phyloP scores from a whole-genome alignment of 2,888 invertebrate species.

The Pseudoips prasinana region DNA sequence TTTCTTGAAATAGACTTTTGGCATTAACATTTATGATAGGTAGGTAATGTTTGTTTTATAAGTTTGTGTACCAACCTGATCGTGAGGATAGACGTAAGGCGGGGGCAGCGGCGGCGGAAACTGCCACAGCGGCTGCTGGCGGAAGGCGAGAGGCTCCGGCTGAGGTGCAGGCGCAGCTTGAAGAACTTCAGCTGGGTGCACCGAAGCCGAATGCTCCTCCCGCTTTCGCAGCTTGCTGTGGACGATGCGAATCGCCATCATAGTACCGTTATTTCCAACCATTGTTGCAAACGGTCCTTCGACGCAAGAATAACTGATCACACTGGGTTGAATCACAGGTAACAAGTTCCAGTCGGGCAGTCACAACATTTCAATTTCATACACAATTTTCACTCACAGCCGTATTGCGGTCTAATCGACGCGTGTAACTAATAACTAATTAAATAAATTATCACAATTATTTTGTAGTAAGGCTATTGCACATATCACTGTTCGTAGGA shows the following conservation, averaged over 20 bases:
- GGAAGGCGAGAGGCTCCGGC: slow-evolving; percentile 83
- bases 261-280: slow-evolving; percentile 93
- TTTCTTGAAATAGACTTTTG: slow-evolving; percentile 47
- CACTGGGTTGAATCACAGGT: slow-evolving; percentile 77
- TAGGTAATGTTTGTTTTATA: no score
- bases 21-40: slow-evolving; percentile 18
- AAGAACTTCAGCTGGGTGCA: slow-evolving; percentile 86
- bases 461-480: slow-evolving; percentile 78
- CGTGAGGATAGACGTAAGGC: slow-evolving; percentile 88
- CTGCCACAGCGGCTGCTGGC: slow-evolving; percentile 90
- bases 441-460: slow-evolving; percentile 80
- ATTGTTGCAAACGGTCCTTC: slow-evolving; percentile 81
- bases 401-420: slow-evolving; percentile 68
- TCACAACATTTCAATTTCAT: slow-evolving; percentile 75
- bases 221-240: slow-evolving; percentile 94
- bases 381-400: slow-evolving; percentile 77
- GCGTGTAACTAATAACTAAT: slow-evolving; percentile 72
- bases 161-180: slow-evolving; percentile 76
- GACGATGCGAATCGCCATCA: slow-evolving; percentile 95
- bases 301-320: slow-evolving; percentile 72
- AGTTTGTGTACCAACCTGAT: slow-evolving; percentile 85
- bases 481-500: slow-evolving; percentile 81
- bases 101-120: slow-evolving; percentile 91
- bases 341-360: slow-evolving; percentile 78
- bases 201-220: slow-evolving; percentile 88